Conservation (phyloP, 2,888 invertebrate species). For the Augiades crinisus region DNA sequence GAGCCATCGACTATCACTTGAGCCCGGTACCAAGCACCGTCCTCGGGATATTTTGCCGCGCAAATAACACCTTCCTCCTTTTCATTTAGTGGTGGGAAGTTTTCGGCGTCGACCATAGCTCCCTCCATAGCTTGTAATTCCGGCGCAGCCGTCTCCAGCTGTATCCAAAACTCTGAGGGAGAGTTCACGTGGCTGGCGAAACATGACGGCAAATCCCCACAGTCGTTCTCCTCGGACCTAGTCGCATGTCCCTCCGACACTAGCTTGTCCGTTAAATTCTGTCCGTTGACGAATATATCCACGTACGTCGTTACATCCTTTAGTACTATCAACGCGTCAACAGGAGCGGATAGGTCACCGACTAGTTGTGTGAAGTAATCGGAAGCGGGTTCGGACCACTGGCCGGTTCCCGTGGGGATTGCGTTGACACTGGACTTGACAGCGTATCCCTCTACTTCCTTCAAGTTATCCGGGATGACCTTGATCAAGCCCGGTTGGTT, state of each 20-base stretch:
- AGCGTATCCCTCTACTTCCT: conserved; percentile 78
- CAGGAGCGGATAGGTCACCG: conserved; percentile 71
- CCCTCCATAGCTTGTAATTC: conserved; percentile 82
- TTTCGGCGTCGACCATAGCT: conserved; percentile 78
- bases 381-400: conserved; percentile 85
- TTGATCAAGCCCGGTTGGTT: conserved; percentile 83
- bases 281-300: conserved; percentile 82
- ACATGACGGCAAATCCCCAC: conserved; percentile 81
- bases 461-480: conserved; percentile 81
- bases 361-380: conserved; percentile 77
- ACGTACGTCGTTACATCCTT: conserved; percentile 84
- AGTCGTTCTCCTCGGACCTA: conserved; percentile 73
- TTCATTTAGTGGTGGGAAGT: conserved; percentile 71
- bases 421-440: conserved; percentile 86
- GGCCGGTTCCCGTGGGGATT: conserved; percentile 81
- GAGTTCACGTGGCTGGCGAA: conserved; percentile 89
- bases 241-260: conserved; percentile 82
- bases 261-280: conserved; percentile 83
- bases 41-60: conserved; percentile 84
- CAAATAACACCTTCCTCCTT: conserved; percentile 80
- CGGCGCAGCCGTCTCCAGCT: conserved; percentile 83
- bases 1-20: conserved; percentile 81
- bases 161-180: conserved; percentile 89
- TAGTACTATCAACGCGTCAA: conserved; percentile 79
- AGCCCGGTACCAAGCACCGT: conserved; percentile 85